Conservation (phyloP, 2,113 vertebrate genomes). For the Corythornis madagascariensis region DNA sequence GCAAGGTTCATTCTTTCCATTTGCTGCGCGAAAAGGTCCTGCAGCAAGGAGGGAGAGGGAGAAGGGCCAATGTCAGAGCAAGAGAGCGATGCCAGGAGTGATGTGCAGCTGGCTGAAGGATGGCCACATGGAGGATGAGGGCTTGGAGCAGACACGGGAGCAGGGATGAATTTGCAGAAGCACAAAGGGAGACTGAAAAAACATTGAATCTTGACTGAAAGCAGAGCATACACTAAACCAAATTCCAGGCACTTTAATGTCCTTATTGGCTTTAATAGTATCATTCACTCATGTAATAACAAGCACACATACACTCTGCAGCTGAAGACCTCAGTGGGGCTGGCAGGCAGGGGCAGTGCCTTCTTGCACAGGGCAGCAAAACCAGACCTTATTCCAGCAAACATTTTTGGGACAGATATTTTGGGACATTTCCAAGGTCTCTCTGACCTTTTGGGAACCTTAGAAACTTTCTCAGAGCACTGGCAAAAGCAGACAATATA, state of each 20-base stretch:
- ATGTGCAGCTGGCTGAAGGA: rapidly evolving
- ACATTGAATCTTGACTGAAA: not conserved
- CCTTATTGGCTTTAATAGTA: not conserved
- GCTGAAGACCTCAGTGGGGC: not conserved
- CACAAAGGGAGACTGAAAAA: not conserved
- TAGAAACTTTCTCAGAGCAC: not conserved
- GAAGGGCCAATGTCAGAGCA: rapidly evolving
- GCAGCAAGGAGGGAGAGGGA: not conserved
- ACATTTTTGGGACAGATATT: not conserved
- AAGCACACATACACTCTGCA: not conserved
- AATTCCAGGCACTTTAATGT: not conserved
- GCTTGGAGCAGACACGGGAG: not conserved
- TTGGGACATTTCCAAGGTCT: conserved; percentile 3
- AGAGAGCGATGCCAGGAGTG: not conserved
- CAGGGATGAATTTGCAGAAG: not conserved
- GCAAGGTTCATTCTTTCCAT: not conserved
- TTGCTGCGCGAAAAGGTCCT: not conserved
- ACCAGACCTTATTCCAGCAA: not conserved
- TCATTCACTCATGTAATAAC: not conserved
- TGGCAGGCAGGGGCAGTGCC: not conserved
- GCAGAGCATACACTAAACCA: not conserved
- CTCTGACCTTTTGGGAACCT: not conserved
- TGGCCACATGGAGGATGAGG: rapidly evolving
- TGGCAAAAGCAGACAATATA: not conserved
- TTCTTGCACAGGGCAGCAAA: not conserved